phyloP scores from a whole-genome alignment of 2,888 invertebrate species.

The Zaprionus bogoriensis region DNA sequence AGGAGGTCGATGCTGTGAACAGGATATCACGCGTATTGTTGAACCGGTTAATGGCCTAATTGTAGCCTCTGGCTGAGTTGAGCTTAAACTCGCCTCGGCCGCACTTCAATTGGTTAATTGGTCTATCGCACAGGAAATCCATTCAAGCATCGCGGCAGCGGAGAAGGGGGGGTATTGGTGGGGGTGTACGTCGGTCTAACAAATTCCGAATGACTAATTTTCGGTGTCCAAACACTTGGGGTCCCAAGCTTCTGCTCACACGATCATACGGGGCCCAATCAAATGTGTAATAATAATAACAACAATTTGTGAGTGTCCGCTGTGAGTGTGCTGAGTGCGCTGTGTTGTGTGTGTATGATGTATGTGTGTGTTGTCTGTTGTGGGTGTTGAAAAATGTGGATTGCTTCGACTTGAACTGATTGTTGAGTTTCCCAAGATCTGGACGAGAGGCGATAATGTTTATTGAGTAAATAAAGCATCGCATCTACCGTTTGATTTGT shows the following conservation, averaged over 20 bases:
- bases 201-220: slow-evolving; percentile 53
- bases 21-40: not conserved
- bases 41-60: not conserved
- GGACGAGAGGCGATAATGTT: slow-evolving; percentile 52
- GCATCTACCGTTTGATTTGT: slow-evolving; percentile 67
- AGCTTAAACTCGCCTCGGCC: slow-evolving; percentile 3
- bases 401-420: slow-evolving; percentile 4
- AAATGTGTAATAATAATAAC: slow-evolving; percentile 49
- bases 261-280: slow-evolving; percentile 25
- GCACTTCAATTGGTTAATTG: slow-evolving; percentile 41
- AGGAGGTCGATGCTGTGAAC: not conserved
- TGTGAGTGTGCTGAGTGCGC: not conserved
- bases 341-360: too few relatives aligned
- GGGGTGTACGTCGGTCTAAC: slow-evolving; percentile 15
- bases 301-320: slow-evolving; percentile 27
- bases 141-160: too few relatives aligned
- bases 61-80: not conserved
- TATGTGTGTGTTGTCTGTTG: slow-evolving; percentile 21
- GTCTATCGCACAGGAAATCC: slow-evolving; percentile 45
- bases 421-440: slow-evolving; percentile 42
- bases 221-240: slow-evolving; percentile 44
- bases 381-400: slow-evolving; percentile 48
- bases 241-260: slow-evolving; percentile 43
- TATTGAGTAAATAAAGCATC: slow-evolving; percentile 67
- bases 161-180: too few relatives aligned